These are phyloP conservation scores for Peucedramus taeniatus DNA, from an alignment of 2,113 vertebrate genomes.

Conservation along the genomic window DNA sequence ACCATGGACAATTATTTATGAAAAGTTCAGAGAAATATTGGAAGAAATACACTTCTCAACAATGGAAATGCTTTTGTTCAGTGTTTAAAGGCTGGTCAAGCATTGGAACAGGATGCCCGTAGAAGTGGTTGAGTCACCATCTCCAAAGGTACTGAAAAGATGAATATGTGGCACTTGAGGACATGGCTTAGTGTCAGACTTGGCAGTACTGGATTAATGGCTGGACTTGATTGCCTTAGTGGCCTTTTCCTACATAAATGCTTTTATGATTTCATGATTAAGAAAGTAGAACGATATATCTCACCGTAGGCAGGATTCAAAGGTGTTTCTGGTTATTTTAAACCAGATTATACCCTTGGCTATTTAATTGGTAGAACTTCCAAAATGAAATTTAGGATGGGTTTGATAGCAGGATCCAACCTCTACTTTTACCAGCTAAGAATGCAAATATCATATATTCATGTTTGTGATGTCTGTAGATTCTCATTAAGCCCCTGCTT, in stretches of 20 bases:
- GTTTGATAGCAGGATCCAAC: neutral
- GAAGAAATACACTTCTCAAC: neutral
- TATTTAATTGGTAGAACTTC: neutral
- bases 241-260: neutral
- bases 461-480: fast-evolving
- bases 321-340: neutral
- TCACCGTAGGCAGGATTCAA: neutral
- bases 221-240: neutral
- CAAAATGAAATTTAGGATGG: neutral
- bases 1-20: neutral
- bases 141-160: neutral
- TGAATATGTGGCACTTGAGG: neutral
- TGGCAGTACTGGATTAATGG: neutral
- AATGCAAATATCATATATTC: neutral
- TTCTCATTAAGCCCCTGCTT: neutral
- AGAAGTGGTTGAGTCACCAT: neutral
- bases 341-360: neutral
- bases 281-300: neutral
- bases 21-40: neutral
- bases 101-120: neutral
- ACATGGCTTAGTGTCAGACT: neutral
- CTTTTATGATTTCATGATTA: neutral
- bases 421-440: neutral
- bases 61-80: neutral
- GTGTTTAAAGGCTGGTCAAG: neutral